Evolutionary conservation across 2,888 invertebrate species (phyloP).

Genomic region (Drosophila melanocephala): DNA sequence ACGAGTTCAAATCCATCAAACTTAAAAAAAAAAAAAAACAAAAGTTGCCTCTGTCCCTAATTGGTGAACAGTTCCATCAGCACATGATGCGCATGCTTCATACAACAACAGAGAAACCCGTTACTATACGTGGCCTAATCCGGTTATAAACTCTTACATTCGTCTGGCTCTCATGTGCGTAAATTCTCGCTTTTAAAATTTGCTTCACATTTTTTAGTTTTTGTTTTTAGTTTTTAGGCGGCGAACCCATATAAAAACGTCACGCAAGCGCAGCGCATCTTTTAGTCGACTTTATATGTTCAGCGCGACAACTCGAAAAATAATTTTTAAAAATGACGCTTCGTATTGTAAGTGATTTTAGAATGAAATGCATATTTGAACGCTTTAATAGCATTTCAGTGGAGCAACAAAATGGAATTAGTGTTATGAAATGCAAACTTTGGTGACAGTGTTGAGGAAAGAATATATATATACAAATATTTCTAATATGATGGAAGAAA

Average conservation of each 20-base stretch:
- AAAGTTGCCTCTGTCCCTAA: slow-evolving; percentile 45
- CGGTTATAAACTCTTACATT: slow-evolving; percentile 80
- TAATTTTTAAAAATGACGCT: slow-evolving; percentile 37
- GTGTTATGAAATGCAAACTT: neutral
- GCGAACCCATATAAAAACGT: slow-evolving; percentile 59
- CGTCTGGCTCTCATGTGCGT: slow-evolving; percentile 27
- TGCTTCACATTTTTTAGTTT: slow-evolving; percentile 43
- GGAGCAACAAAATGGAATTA: neutral
- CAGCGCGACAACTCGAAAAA: slow-evolving; percentile 34
- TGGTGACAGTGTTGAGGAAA: neutral
- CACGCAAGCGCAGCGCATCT: slow-evolving; percentile 68
- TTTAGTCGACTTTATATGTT: slow-evolving; percentile 64
- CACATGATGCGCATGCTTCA: slow-evolving; percentile 12
- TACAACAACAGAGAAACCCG: slow-evolving; percentile 48
- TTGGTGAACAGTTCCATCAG: slow-evolving; percentile 44
- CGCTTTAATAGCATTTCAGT: neutral
- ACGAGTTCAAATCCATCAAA: slow-evolving; percentile 53
- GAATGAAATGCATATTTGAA: slow-evolving; percentile 2
- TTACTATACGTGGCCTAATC: slow-evolving; percentile 66
- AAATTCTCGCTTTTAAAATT: slow-evolving; percentile 52
- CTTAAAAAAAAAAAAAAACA: slow-evolving; percentile 18
- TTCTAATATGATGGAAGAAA: neutral
- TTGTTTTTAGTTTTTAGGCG: slow-evolving; percentile 31
- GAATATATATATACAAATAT: neutral
- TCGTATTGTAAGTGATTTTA: slow-evolving; percentile 51